phyloP scores from a whole-genome alignment of 2,113 vertebrate species.

The Scortum barcoo region DNA sequence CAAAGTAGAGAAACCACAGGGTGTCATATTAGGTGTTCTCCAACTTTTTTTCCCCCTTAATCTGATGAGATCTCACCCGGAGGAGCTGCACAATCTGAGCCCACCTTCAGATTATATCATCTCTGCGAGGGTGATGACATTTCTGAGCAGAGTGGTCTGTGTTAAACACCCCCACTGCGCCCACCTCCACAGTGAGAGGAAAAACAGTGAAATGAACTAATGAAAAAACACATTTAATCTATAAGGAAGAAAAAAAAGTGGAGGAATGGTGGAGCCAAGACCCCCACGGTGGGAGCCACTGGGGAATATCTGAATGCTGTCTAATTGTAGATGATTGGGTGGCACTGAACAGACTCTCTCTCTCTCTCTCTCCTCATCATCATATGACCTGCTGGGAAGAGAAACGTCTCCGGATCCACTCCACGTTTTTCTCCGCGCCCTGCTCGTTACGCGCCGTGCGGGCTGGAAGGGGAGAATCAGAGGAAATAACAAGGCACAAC shows the following conservation, averaged over 20 bases:
- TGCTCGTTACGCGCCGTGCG: background rate
- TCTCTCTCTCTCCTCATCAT: no score
- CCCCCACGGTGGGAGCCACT: background rate
- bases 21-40: background rate
- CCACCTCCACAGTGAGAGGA: background rate
- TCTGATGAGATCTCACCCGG: background rate
- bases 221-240: background rate
- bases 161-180: background rate
- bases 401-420: constrained; percentile 52
- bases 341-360: constrained; percentile 12
- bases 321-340: constrained; percentile 44
- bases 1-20: background rate
- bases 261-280: background rate
- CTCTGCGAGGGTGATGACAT: background rate
- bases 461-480: constrained; percentile 22
- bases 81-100: background rate
- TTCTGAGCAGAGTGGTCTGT: background rate
- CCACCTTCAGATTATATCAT: background rate
- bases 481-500: constrained; percentile 53
- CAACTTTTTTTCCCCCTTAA: background rate
- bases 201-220: background rate
- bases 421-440: constrained; percentile 63
- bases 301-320: background rate
- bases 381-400: constrained; percentile 30
- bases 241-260: background rate